Percentiles rank a stretch among this genome's conserved stretches.
phyloP scores from a whole-genome alignment of 2,113 vertebrate species.

The Helogale parvula region DNA sequence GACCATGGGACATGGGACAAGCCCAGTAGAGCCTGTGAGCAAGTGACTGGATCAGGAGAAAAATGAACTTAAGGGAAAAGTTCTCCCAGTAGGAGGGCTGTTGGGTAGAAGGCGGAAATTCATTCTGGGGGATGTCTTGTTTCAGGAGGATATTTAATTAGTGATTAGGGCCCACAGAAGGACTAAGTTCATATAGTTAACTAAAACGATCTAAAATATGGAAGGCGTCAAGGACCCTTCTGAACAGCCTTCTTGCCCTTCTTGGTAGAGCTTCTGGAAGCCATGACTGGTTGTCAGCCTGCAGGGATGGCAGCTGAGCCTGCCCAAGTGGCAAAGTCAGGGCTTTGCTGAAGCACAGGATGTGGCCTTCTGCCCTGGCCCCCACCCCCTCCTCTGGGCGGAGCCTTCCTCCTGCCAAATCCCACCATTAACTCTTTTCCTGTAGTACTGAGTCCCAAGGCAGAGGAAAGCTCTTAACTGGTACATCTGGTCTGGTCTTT shows the following conservation, averaged over 20 bases:
- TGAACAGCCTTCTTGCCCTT: neutral
- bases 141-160: neutral
- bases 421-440: neutral
- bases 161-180: neutral
- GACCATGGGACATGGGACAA: slow-evolving; percentile 52
- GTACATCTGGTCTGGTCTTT: neutral
- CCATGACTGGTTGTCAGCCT: neutral
- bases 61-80: slow-evolving; percentile 42
- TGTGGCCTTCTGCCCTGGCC: neutral
- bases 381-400: neutral
- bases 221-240: neutral
- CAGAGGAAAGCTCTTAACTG: neutral
- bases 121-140: neutral
- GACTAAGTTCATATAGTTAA: neutral
- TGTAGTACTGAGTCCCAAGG: neutral
- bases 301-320: neutral
- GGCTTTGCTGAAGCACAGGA: neutral
- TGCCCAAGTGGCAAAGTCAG: accelerated
- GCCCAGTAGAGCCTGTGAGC: slow-evolving; percentile 41
- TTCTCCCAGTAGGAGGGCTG: neutral
- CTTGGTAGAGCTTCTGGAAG: neutral
- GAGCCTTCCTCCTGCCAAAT: neutral
- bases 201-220: neutral
- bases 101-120: neutral
- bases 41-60: slow-evolving; percentile 70